Evolutionary conservation across 2,797 vertebrate species (phyloP), one percentile per base, ranked within the genome.

Genomic region (Lindbergichthys nudifrons): DNA sequence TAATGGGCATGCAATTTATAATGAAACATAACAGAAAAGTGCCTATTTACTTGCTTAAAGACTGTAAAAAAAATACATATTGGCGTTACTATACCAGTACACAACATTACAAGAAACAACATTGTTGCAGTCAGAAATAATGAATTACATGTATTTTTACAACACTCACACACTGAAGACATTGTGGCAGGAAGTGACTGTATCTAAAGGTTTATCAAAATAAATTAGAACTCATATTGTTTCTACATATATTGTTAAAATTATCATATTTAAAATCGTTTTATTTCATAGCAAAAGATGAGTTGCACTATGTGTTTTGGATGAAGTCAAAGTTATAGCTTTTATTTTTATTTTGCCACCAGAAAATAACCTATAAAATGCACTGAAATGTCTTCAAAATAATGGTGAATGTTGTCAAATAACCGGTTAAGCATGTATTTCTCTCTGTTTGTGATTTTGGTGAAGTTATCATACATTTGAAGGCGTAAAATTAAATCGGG

Each of bases 131-230:
- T 45, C 39, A 54, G 14, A 11, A n/a, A n/a, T n/a, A n/a, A n/a
- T n/a, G n/a, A n/a, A n/a, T n/a, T n/a, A n/a, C n/a, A 50, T 0
- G 16, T 50, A 1, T 42, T 54, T 56, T 51, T 15, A 62, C 48
- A 60, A 30, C 12, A 58, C 36, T 42, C 21, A 30, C 3, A 10
- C 21, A 18, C 30, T 10, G 2, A 7, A 39, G 3, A 54, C 23
- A 50, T 45, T 56, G 0, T 2, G 47, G 48, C 23, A 64, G 46
- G 46, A 70, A 51, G 45, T 68, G 11, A 61, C 43, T 67, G 21
- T 57, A n/a, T 63, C 3, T n/a, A 63, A 14, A 3, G 9, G 36
- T 16, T 30, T 48, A 36, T 48, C 5, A 21, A 21, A 15, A 46
- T n/a, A 0, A 23, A 23, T 50, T 7, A 48, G 2, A 41, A 56